phyloP scores from a whole-genome alignment of 2,797 vertebrate genomes.

The Erethizon dorsatum region DNA sequence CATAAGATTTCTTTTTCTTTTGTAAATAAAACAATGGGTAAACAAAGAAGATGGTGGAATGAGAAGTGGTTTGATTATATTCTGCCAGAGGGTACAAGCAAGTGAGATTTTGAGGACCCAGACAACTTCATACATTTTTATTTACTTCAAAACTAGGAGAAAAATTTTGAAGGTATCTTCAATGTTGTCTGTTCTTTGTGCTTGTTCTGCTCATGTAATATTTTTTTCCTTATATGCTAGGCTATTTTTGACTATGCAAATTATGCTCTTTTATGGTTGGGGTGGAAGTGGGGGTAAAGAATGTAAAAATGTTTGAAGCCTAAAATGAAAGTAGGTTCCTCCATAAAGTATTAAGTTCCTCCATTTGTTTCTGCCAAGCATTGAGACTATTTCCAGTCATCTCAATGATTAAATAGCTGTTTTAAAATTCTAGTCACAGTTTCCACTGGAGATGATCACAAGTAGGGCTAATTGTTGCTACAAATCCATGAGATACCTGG shows the following conservation, averaged over 20 bases:
- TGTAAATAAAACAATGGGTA: background rate
- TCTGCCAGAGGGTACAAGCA: background rate
- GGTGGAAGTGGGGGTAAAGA: no score
- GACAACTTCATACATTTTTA: background rate
- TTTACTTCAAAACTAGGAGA: background rate
- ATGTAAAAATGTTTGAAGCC: background rate
- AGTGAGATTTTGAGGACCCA: background rate
- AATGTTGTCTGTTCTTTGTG: background rate
- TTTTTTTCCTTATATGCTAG: background rate
- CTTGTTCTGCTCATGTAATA: background rate
- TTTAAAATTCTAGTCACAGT: background rate
- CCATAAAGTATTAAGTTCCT: background rate
- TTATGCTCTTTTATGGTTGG: background rate
- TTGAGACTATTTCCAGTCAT: background rate
- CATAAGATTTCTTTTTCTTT: background rate
- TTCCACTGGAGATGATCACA: background rate
- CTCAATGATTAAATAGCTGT: background rate
- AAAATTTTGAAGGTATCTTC: background rate
- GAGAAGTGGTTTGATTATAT: background rate
- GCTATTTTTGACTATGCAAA: background rate
- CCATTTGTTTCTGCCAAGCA: background rate
- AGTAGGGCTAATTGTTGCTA: background rate
- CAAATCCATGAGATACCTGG: background rate
- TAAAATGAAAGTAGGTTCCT: background rate
- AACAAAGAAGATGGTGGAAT: background rate